Percentiles rank a stretch among this genome's conserved stretches.
phyloP scores from a whole-genome alignment of 1,140 invertebrate species.

The Globodera rostochiensis region DNA sequence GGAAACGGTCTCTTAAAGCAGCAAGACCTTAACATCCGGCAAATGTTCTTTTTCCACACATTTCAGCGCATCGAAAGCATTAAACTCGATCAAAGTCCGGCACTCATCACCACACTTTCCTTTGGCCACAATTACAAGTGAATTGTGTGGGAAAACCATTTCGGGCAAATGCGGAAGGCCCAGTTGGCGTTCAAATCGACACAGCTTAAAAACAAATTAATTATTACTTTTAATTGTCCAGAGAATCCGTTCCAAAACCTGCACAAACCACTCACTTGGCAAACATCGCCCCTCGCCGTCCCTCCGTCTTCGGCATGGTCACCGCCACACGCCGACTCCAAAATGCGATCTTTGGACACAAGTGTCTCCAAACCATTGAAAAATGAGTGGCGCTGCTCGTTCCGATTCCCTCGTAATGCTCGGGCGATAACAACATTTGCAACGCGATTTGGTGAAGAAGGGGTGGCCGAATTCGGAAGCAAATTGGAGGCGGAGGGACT shows the following conservation, averaged over 20 bases:
- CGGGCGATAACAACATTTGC: background rate
- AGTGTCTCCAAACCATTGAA: background rate
- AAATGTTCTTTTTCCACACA: constrained; percentile 40
- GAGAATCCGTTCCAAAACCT: too few relatives aligned
- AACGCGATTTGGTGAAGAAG: too few relatives aligned
- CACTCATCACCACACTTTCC: background rate
- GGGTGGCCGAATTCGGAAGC: too few relatives aligned
- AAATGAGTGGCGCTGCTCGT: background rate
- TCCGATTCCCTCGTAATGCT: background rate
- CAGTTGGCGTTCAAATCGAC: constrained; percentile 38
- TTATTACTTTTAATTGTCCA: too few relatives aligned
- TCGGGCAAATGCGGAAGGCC: constrained; percentile 41
- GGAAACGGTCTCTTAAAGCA: too few relatives aligned
- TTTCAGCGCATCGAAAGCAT: constrained; percentile 45
- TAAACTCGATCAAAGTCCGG: constrained; percentile 37
- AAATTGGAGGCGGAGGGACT: too few relatives aligned
- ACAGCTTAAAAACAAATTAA: constrained; percentile 33
- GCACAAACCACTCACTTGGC: background rate
- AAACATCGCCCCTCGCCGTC: background rate
- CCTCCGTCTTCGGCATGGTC: background rate
- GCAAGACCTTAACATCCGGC: constrained; percentile 41
- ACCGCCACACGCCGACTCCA: background rate
- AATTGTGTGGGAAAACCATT: constrained; percentile 46
- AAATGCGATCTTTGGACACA: background rate
- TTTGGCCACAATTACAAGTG: constrained; percentile 18